Conservation (phyloP, 2,888 invertebrate genomes). For the Trissoscelio sp. region DNA sequence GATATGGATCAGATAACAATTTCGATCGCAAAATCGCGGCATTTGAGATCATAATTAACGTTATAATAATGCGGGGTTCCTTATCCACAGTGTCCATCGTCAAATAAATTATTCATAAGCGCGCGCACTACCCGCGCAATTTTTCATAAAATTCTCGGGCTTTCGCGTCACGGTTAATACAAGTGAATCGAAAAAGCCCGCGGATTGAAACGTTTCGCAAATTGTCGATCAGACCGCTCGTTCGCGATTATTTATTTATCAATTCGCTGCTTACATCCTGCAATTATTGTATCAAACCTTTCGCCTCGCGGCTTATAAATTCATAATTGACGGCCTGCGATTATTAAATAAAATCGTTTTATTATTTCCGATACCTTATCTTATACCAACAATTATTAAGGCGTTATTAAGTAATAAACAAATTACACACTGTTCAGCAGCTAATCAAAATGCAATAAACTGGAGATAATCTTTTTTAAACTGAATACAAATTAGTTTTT, state of each 20-base stretch:
- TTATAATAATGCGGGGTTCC: constrained; percentile 64
- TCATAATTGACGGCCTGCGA: constrained; percentile 33
- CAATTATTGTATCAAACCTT: constrained; percentile 48
- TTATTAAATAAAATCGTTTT: constrained; percentile 59
- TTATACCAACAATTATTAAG: constrained; percentile 32
- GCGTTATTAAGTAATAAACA: constrained; percentile 45
- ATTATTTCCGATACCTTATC: constrained; percentile 57
- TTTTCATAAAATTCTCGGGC: constrained; percentile 15
- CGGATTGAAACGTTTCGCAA: constrained; percentile 52
- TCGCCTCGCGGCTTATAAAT: constrained; percentile 36
- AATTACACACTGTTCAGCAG: constrained; percentile 23
- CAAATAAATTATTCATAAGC: constrained; percentile 80
- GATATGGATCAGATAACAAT: constrained; percentile 57
- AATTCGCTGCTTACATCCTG: constrained; percentile 35
- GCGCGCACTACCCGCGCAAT: neutral
- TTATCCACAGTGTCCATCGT: constrained; percentile 77
- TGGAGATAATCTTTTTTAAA: neutral
- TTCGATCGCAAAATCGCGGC: constrained; percentile 44
- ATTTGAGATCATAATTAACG: constrained; percentile 57
- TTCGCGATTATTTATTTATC: constrained; percentile 45
- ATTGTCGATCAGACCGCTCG: constrained; percentile 4
- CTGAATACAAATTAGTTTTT: neutral
- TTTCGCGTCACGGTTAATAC: neutral
- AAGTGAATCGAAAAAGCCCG: constrained; percentile 26
- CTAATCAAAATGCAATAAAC: constrained; percentile 27